Evolutionary conservation across 2,113 vertebrate species (phyloP), one percentile per base, ranked within the genome.

Genomic region (Psammodynastes pulverulentus): DNA sequence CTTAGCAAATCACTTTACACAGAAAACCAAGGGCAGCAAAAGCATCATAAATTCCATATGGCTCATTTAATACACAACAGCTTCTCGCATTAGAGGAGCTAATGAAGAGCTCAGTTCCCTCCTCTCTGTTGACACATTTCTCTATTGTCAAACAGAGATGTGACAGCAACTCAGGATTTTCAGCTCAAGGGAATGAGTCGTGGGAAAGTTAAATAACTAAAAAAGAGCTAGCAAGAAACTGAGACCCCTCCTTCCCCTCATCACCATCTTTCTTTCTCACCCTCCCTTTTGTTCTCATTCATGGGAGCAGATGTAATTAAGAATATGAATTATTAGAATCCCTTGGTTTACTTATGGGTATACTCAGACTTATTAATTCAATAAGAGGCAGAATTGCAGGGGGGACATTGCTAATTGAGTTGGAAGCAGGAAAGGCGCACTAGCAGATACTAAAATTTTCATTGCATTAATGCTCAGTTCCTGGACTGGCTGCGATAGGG

Each of bases 41-140:
- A 98, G 98, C 98, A 98, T 98, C 98, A 99, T 99, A 99, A 99
- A 99, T 99, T 99, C 99, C 99, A 99, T 98, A 98, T 98, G 98
- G 99, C 98, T 99, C 98, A 98, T 98, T 98, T 98, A 98, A 98
- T 99, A 98, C 98, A 98, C 98, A 99, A 99, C 98, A 99, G 98
- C 97, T 98, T 98, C 97, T 97, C 97, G 98, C 98, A 97, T 98
- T 98, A 98, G 98, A 97, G 97, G 97, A 97, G 94, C 96, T 97
- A 97, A 98, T 97, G 97, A 97, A 97, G 98, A 97, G 97, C 97
- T 97, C 96, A 97, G 97, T 97, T 97, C 98, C 97, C 97, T 97
- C 97, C 97, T 97, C 97, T 98, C 97, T 99, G 99, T 99, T 99
- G 99, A 99, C 99, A 99, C 98, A 98, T 98, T 98, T 98, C 98